These are phyloP conservation scores for Xestia ashworthii DNA, from an alignment of 2,888 invertebrate genomes.

Conservation along the genomic window DNA sequence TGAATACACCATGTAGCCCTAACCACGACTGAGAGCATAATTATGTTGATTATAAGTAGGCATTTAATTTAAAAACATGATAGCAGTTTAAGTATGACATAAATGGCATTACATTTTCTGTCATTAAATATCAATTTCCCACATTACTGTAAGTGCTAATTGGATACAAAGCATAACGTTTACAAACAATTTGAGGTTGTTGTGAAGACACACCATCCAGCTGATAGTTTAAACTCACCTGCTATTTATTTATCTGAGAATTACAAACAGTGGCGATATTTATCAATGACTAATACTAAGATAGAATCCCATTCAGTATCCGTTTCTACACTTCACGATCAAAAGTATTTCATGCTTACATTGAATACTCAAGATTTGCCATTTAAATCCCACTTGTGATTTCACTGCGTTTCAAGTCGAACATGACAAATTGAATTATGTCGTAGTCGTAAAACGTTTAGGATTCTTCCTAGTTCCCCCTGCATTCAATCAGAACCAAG, in stretches of 20 bases:
- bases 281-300: constrained; percentile 2
- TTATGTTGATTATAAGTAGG: constrained; percentile 5
- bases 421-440: neutral
- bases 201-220: neutral
- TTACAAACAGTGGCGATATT: neutral
- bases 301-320: neutral
- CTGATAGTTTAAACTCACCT: neutral
- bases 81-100: neutral
- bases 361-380: neutral
- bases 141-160: constrained; percentile 21
- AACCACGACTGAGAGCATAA: neutral
- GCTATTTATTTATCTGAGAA: constrained; percentile 1
- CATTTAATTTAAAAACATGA: constrained; percentile 16
- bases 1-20: neutral
- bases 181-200: constrained; percentile 40
- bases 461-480: neutral
- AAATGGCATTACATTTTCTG: constrained; percentile 9
- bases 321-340: no score
- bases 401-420: neutral
- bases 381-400: neutral
- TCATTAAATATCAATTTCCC: constrained; percentile 12
- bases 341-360: constrained; percentile 1
- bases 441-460: neutral
- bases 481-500: neutral
- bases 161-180: constrained; percentile 14